Conservation (phyloP, 2,797 vertebrate species). For the Limnodromus scolopaceus region DNA sequence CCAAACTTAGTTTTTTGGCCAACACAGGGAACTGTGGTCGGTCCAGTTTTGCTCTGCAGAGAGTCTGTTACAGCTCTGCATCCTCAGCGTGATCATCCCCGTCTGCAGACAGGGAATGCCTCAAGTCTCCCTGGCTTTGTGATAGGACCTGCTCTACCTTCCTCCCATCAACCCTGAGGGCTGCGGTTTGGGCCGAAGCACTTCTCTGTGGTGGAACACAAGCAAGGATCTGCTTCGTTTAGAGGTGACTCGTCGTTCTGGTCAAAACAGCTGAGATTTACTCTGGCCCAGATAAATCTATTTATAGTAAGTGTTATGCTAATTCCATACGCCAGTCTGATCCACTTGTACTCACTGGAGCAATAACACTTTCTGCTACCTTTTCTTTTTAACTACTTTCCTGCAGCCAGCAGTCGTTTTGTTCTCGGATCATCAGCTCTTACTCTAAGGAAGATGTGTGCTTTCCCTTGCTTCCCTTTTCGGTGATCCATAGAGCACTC, state of each 20-base stretch:
- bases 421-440: neutral
- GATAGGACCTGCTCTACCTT: neutral
- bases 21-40: neutral
- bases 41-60: neutral
- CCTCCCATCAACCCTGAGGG: neutral
- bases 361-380: neutral
- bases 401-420: neutral
- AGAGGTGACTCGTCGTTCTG: neutral
- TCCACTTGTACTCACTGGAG: neutral
- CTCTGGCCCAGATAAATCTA: conserved; percentile 61
- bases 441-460: neutral
- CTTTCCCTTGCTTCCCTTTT: neutral
- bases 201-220: neutral
- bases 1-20: neutral
- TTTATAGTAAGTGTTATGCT: conserved; percentile 20
- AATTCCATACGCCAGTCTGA: neutral
- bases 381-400: neutral
- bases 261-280: neutral
- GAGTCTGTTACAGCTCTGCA: neutral
- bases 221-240: neutral
- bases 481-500: fast-evolving
- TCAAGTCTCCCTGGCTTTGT: neutral
- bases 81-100: neutral
- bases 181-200: neutral
- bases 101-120: neutral